These are phyloP conservation scores for Brachionus rubens DNA, from an alignment of 1,140 invertebrate species.

Conservation along the genomic window DNA sequence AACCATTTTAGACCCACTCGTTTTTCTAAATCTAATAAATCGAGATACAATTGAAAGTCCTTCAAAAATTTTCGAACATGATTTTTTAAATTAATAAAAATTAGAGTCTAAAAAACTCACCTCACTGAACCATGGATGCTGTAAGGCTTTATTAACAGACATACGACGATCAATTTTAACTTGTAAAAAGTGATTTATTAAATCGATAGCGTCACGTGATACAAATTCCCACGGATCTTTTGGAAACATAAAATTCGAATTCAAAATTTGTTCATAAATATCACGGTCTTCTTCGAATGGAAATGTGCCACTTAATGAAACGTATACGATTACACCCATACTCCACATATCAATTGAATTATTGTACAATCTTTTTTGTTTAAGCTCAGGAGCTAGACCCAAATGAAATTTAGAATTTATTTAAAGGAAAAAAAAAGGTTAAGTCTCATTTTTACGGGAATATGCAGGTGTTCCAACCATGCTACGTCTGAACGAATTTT, in stretches of 20 bases:
- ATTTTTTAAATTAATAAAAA: background rate
- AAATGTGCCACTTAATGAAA: constrained; percentile 50
- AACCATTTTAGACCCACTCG: constrained; percentile 15
- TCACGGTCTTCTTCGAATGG: constrained; percentile 44
- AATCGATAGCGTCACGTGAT: constrained; percentile 6
- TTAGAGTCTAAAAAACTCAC: background rate
- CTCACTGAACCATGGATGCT: constrained; percentile 5
- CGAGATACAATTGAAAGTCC: constrained; percentile 39
- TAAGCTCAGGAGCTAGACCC: constrained; percentile 72
- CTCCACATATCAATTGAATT: constrained; percentile 99
- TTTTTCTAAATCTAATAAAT: constrained; percentile 32
- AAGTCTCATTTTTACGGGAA: constrained; percentile 66
- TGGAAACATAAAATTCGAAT: constrained; percentile 45
- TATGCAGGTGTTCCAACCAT: constrained; percentile 98
- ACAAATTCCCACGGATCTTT: constrained; percentile 10
- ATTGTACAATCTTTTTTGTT: constrained; percentile 90
- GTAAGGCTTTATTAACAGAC: constrained; percentile 30
- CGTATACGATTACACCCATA: constrained; percentile 96
- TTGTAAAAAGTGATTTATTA: constrained; percentile 38
- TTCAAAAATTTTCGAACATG: background rate
- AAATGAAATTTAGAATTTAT: constrained; percentile 51
- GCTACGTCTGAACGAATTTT: constrained; percentile 92
- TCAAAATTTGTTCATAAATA: constrained; percentile 38
- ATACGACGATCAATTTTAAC: constrained; percentile 33
- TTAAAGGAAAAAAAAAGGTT: background rate